A percentile compares a stretch with the other conserved stretches of the same genome.
These are phyloP conservation scores for Hippocampus kuda DNA, from an alignment of 2,797 vertebrate genomes.

Conservation along the genomic window DNA sequence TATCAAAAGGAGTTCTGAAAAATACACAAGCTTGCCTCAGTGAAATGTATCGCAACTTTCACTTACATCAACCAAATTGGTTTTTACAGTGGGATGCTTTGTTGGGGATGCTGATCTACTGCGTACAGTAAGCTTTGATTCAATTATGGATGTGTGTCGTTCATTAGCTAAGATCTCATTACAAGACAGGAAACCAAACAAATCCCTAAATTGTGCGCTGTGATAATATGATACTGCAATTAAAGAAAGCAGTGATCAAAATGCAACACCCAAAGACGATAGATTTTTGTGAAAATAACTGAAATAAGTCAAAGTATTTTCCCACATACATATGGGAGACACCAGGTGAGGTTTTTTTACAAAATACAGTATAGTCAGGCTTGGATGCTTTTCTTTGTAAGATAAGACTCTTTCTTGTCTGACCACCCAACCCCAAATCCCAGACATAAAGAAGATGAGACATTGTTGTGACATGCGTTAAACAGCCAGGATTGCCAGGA, in stretches of 20 bases:
- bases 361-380: no score
- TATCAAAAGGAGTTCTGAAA: not conserved
- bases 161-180: conserved; percentile 33
- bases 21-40: conserved; percentile 10
- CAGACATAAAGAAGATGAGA: no score
- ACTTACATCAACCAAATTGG: not conserved
- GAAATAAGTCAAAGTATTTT: not conserved
- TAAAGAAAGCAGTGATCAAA: conserved; percentile 27
- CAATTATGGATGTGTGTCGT: conserved; percentile 26
- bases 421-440: no score
- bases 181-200: conserved; percentile 16
- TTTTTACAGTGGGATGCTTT: not conserved
- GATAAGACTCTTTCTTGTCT: no score
- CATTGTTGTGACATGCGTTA: no score
- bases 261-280: conserved; percentile 3
- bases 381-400: no score
- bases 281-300: not conserved
- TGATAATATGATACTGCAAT: conserved; percentile 37
- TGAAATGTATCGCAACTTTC: conserved; percentile 7
- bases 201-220: conserved; percentile 25
- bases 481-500: no score
- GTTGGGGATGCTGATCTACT: not conserved
- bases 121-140: conserved; percentile 4
- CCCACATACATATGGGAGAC: no score
- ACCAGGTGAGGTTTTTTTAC: no score